These are phyloP conservation scores for Ammodytes dubius DNA, from an alignment of 2,113 vertebrate genomes.

Conservation along the genomic window DNA sequence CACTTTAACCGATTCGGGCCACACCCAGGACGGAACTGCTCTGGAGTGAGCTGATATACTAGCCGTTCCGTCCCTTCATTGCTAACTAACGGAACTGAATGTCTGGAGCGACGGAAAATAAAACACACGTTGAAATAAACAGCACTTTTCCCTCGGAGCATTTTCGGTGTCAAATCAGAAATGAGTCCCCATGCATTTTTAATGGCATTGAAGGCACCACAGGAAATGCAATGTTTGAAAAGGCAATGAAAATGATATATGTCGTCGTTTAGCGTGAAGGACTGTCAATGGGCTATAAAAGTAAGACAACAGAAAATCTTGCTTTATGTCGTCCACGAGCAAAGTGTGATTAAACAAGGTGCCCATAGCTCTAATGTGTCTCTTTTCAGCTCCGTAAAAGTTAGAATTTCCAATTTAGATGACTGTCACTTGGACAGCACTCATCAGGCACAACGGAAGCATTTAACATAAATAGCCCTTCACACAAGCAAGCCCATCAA, in stretches of 20 bases:
- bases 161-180: background rate
- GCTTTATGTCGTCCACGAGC: background rate
- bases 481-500: background rate
- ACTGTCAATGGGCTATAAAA: background rate
- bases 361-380: background rate
- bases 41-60: no score
- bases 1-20: no score
- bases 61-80: no score
- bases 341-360: slow-evolving; percentile 4
- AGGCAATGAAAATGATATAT: background rate
- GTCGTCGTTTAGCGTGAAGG: background rate
- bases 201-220: background rate
- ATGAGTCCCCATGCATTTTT: background rate
- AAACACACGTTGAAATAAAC: background rate
- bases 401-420: background rate
- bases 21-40: no score
- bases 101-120: background rate
- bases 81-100: background rate
- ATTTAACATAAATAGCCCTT: background rate
- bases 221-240: background rate
- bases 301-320: background rate
- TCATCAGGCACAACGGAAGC: slow-evolving; percentile 1
- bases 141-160: background rate
- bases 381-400: background rate
- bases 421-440: background rate